These are phyloP conservation scores for Asteroscopus sphinx DNA, from an alignment of 2,888 invertebrate genomes.

Conservation along the genomic window DNA sequence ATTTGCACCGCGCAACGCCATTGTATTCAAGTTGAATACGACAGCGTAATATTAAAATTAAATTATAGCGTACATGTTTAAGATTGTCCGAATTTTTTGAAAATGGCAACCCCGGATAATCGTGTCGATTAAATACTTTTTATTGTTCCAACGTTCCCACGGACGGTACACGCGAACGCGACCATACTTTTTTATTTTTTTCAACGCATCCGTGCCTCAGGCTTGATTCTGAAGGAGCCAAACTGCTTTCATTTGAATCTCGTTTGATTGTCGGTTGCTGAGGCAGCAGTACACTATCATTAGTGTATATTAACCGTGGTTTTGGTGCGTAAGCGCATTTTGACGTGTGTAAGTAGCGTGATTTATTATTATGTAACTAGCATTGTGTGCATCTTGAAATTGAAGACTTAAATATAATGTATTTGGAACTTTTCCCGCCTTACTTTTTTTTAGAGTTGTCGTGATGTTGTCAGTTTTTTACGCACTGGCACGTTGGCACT, in stretches of 20 bases:
- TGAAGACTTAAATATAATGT: constrained; percentile 62
- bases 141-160: constrained; percentile 84
- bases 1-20: constrained; percentile 64
- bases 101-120: constrained; percentile 78
- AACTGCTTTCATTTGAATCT: constrained; percentile 82
- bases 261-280: constrained; percentile 79
- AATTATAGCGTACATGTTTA: constrained; percentile 53
- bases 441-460: constrained; percentile 53
- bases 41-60: constrained; percentile 50
- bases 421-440: constrained; percentile 57
- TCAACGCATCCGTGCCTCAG: constrained; percentile 81
- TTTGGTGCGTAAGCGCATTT: constrained; percentile 79
- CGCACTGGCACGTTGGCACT: no score
- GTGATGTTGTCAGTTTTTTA: constrained; percentile 48
- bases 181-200: constrained; percentile 67
- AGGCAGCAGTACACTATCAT: constrained; percentile 76
- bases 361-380: constrained; percentile 72
- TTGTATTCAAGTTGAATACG: constrained; percentile 67
- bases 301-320: constrained; percentile 78
- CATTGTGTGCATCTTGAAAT: constrained; percentile 64
- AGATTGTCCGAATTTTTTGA: constrained; percentile 74
- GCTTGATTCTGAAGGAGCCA: constrained; percentile 73
- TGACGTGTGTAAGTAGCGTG: constrained; percentile 81
- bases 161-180: constrained; percentile 80
- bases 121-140: constrained; percentile 69